Evolutionary conservation across 2,113 vertebrate genomes (phyloP), one percentile per base, ranked within the genome.

Genomic region (Delphinus delphis): DNA sequence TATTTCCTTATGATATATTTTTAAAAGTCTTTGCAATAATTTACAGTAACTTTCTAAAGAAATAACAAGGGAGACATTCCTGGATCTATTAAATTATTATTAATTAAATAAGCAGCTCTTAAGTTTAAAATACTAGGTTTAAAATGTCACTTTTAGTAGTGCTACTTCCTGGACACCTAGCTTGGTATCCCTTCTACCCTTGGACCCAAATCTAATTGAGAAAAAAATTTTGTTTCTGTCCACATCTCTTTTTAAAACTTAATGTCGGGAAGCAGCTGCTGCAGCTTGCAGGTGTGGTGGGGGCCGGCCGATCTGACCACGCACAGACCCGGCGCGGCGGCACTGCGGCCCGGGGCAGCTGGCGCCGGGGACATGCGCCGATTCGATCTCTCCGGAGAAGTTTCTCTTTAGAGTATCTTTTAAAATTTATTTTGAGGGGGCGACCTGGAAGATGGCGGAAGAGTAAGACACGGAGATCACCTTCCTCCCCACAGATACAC

Each of bases 1-100:
- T 60, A 83, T 23, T 88, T 74, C 44, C 47, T 38, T 25, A 70
- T 86, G 28, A 89, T 47, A 63, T n/a, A 58, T 63, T 67, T 76
- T 25, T 68, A 7, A 90, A 96, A 74, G n/a, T 82, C 23, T 95
- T 90, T 76, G 41, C 20, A 84, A 84, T 76, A 73, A 80, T 97
- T 97, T 97, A 50, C 25, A 95, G 38, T 95, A 92, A 38, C 33
- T 94, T 10, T 93, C n/a, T 90, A 93, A 97, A 85, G 28, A 95
- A 93, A 93, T 88, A 70, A 15, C 86, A 88, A 89, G n/a, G 15
- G 20, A 63, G 36, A 47, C 1, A 88, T 8, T 93, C 63, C 53
- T 89, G 63, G 31, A 3, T 23, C 41, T 70, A 50, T 71, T 88
- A 90, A 90, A 82, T 96, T 80, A 82, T 20, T 70, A 3, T 95